Evolutionary conservation across 2,113 vertebrate genomes (phyloP).

Genomic region (Dipodomys stephensi): DNA sequence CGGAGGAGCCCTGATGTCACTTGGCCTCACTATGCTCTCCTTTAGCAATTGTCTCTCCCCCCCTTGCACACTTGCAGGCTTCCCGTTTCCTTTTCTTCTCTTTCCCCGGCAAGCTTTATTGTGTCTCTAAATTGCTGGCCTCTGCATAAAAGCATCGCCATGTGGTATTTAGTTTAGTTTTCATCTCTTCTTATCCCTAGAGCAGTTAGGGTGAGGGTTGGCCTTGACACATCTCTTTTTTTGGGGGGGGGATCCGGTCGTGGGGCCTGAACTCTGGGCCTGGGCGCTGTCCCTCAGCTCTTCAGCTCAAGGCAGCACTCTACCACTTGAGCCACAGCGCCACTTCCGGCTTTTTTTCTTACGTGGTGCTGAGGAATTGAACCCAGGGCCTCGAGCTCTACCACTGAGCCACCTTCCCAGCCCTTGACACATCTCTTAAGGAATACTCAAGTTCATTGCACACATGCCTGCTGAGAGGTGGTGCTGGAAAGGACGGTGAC

Average conservation of each 20-base stretch:
- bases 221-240: not conserved
- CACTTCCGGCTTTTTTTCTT: too few species aligned
- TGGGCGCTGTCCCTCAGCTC: too few species aligned
- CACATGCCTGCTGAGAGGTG: not conserved
- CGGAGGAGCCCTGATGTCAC: too few species aligned
- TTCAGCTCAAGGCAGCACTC: too few species aligned
- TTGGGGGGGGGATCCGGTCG: too few species aligned
- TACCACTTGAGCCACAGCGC: too few species aligned
- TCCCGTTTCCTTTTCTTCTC: not conserved
- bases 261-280: too few species aligned
- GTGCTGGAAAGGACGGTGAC: not conserved
- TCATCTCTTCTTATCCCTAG: not conserved
- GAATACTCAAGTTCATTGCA: not conserved
- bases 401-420: too few species aligned
- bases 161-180: not conserved
- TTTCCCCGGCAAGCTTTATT: not conserved
- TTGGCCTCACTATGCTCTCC: too few species aligned
- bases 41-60: not conserved
- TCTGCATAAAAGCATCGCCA: conserved; percentile 9
- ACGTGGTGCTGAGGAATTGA: too few species aligned
- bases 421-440: not conserved
- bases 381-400: too few species aligned
- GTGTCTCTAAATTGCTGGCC: not conserved
- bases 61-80: not conserved
- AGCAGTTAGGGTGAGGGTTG: not conserved